Conservation (phyloP, 2,113 vertebrate genomes). For the Vidua chalybeata region DNA sequence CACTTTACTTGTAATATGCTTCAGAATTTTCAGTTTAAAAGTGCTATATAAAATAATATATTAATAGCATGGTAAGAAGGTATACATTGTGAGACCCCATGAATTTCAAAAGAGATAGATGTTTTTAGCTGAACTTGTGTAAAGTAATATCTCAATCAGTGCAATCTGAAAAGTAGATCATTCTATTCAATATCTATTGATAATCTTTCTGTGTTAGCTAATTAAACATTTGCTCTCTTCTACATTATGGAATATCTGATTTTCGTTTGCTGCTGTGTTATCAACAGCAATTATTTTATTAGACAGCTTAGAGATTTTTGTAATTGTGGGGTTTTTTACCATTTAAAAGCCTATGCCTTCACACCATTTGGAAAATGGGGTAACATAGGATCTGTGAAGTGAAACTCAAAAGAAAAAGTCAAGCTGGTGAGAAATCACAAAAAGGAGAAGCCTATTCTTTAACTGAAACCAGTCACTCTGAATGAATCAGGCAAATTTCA, state of each 20-base stretch:
- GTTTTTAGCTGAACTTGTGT: background rate
- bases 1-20: background rate
- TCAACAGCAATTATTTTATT: background rate
- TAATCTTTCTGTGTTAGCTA: background rate
- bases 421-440: constrained; percentile 4
- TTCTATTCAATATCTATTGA: background rate
- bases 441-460: constrained; percentile 30
- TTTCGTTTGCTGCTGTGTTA: background rate
- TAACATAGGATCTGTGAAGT: background rate
- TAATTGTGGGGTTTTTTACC: background rate
- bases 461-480: constrained; percentile 11
- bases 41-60: background rate
- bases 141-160: background rate
- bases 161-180: background rate
- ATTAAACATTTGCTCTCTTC: background rate
- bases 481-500: constrained; percentile 2
- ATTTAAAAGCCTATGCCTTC: background rate
- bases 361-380: background rate
- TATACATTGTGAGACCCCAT: background rate
- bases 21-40: background rate
- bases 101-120: background rate
- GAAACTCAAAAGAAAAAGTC: background rate
- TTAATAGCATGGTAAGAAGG: background rate
- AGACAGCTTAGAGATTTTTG: background rate
- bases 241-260: background rate